Evolutionary conservation across 2,113 vertebrate genomes (phyloP), one percentile per base, ranked within the genome.

Genomic region (Poecilia latipinna): DNA sequence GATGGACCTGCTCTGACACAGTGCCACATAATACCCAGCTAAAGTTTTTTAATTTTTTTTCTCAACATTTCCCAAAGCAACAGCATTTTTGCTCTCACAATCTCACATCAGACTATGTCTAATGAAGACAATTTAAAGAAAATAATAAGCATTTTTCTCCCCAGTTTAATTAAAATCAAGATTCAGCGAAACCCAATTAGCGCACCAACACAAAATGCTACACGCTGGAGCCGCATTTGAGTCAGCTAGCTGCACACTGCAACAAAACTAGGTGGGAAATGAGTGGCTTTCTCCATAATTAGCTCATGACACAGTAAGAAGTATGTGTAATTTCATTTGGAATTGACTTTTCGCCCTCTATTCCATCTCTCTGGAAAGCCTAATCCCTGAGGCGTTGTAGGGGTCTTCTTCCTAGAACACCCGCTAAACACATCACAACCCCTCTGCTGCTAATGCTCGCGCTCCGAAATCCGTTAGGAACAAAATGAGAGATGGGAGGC

Each of bases 371-470:
- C 72, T 29, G 76, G 85, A 88, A 87, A 90, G 81, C 85, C 83
- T 79, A 76, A 87, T 90, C 91, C 90, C 82, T n/a, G 33, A 78
- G 83, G 87, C 88, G 35, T 77, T 76, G 8, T 62, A 88, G 81
- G 77, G 85, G 77, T 90, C 79, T 68, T 79, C 86, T 81, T 62
- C 85, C 84, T 86, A 82, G 90, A 93, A 91, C 91, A 91, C 83
- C 85, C 89, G 73, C 89, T 88, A 90, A 93, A 93, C 87, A 91
- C 87, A 90, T 92, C 90, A n/a, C 51, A 88, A 90, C 83, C 80
- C 57, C 31, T 79, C 82, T 85, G 77, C 75, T 84, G 76, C 78
- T 64, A 76, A 86, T 62, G 63, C 67, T 74, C 37, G n/a, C 54
- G n/a, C 51, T 80, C 70, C 68, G 66, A 42, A 90, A 84, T 44